phyloP scores from a whole-genome alignment of 2,888 invertebrate genomes.

The Drosophila mayaguana region DNA sequence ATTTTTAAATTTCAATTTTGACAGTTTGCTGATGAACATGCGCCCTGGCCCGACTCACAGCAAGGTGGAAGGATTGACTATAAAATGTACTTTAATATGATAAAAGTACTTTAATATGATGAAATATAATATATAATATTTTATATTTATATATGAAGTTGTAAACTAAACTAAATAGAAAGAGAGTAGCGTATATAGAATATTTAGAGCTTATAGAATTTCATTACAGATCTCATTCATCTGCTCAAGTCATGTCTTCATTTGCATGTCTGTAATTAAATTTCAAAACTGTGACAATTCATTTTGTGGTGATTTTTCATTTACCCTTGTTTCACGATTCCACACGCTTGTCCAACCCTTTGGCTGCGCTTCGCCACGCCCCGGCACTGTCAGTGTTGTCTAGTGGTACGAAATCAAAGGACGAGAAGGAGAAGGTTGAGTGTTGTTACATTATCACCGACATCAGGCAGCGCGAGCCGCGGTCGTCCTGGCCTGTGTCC shows the following conservation, averaged over 20 bases:
- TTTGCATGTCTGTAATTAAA: conserved; percentile 81
- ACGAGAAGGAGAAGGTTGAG: conserved; percentile 54
- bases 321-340: conserved; percentile 40
- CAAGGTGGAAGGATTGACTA: neutral
- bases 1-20: conserved; percentile 79
- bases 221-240: neutral
- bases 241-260: conserved; percentile 45
- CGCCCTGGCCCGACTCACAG: neutral
- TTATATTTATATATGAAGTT: too few relatives aligned
- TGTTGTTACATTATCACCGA: conserved; percentile 78
- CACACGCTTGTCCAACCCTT: conserved; percentile 69
- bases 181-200: neutral
- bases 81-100: neutral
- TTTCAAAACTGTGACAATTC: conserved; percentile 80
- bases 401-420: neutral
- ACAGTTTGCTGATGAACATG: conserved; percentile 66
- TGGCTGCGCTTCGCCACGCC: conserved; percentile 38
- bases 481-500: conserved; percentile 44
- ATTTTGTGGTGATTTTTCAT: conserved; percentile 28
- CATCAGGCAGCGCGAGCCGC: conserved; percentile 38
- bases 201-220: neutral
- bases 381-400: conserved; percentile 8
- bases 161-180: too few relatives aligned
- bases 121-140: too few relatives aligned
- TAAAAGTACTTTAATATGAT: too few relatives aligned